Evolutionary conservation across 2,113 vertebrate species (phyloP).

Genomic region (Oncorhynchus clarkii): DNA sequence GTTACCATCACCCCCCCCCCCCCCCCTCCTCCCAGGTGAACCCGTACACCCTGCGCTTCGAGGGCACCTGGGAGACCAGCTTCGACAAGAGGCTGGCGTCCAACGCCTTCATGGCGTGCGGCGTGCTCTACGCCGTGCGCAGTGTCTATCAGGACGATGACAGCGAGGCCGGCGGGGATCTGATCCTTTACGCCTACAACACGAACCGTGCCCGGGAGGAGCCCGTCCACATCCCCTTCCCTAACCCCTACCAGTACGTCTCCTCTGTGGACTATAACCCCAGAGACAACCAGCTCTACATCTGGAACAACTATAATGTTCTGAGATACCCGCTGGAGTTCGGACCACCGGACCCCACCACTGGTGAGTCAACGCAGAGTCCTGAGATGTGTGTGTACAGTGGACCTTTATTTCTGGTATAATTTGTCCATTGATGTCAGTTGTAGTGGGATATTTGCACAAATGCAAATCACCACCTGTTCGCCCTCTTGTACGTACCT

Average conservation of each 20-base stretch:
- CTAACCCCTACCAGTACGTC: constrained; percentile 93
- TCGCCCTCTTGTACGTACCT: neutral
- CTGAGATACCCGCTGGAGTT: constrained; percentile 89
- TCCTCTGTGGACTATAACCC: constrained; percentile 95
- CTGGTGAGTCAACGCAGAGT: constrained; percentile 60
- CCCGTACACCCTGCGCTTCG: constrained; percentile 92
- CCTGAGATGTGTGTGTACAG: too few relatives aligned
- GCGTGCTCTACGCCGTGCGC: constrained; percentile 89
- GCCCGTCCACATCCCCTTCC: constrained; percentile 82
- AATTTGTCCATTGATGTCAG: too few relatives aligned
- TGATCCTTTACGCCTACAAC: constrained; percentile 89
- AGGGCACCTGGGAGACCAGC: constrained; percentile 91
- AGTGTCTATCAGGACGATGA: constrained; percentile 93
- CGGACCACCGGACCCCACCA: constrained; percentile 83
- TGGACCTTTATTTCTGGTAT: too few relatives aligned
- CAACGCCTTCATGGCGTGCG: constrained; percentile 96
- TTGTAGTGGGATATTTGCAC: too few relatives aligned
- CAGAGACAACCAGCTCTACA: constrained; percentile 92
- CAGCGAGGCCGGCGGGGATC: constrained; percentile 86
- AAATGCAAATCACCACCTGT: too few relatives aligned
- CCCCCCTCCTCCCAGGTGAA: too few relatives aligned
- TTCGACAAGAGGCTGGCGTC: constrained; percentile 93
- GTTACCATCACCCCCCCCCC: too few relatives aligned
- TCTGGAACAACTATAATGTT: constrained; percentile 96
- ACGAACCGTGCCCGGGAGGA: constrained; percentile 85